Percentiles rank a stretch among this genome's conserved stretches.
phyloP scores from a whole-genome alignment of 2,797 vertebrate genomes.

The Pipistrellus kuhlii region DNA sequence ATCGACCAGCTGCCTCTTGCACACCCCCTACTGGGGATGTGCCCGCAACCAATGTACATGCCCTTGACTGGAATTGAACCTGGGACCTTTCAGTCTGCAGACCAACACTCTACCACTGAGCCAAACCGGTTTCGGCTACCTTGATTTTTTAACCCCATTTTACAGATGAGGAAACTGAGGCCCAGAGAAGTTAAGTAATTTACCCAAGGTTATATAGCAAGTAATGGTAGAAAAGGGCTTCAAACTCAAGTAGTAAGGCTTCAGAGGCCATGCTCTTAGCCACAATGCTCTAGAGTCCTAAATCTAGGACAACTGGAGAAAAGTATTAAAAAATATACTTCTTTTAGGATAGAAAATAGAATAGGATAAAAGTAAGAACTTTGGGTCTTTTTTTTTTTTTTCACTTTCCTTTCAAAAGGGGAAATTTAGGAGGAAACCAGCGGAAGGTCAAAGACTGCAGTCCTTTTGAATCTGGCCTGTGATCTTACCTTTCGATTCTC shows the following conservation, averaged over 20 bases:
- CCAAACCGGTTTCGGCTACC: too few relatives aligned
- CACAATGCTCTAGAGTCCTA: background rate
- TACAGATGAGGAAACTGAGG: background rate
- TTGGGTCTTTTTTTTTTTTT: background rate
- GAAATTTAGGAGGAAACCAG: conserved; percentile 18
- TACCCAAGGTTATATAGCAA: background rate
- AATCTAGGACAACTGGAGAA: background rate
- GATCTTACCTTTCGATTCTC: background rate
- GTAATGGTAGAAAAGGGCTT: background rate
- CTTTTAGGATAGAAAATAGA: conserved; percentile 22
- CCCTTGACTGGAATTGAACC: too few relatives aligned
- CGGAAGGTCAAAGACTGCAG: background rate
- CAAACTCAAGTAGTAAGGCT: background rate
- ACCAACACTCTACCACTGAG: too few relatives aligned
- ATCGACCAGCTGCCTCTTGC: too few relatives aligned
- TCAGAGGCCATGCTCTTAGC: background rate
- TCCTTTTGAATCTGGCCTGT: background rate
- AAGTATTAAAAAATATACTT: background rate
- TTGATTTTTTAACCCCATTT: background rate
- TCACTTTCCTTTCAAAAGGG: conserved; percentile 22
- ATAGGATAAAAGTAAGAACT: conserved; percentile 23
- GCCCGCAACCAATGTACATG: too few relatives aligned
- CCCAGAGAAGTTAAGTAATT: background rate
- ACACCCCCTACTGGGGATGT: too few relatives aligned
- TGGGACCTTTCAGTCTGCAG: too few relatives aligned